Base-by-base conservation (phyloP, 2,797 vertebrate species). In the Loris lydekkerianus region DNA sequence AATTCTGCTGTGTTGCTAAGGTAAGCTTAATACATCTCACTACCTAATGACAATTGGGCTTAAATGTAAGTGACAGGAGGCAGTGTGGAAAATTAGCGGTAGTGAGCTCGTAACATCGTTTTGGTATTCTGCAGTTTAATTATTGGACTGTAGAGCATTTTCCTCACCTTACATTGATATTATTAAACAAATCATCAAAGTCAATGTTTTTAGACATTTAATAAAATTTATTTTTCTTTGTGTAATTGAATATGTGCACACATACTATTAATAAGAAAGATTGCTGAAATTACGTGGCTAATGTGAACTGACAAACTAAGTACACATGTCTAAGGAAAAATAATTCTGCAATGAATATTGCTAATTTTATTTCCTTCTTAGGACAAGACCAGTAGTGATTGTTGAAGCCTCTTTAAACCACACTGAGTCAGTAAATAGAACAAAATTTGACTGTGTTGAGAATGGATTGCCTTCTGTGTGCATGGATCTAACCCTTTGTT, bases 1-100 rank as follows among this genome's bases (percentile, higher is more conserved):
- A 98, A 99, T 97, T 98, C 99, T 53, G 99, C 99, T 14, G 99
- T 99, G 85, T 97, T 99, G 93, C 98, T 99, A 96, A 99, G 99
- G 99, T 99, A 98, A 99, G 98, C 95, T 7, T 94, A 77, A 81
- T 96, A 15, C 0, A 0, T 98, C 96, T 97, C 63, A 87, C 23
- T 94, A 34, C 76, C 97, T 95, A 94, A 94, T 95, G 94, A 95
- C 78, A 73, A 46, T 61, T 63, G 27, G 77, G 34, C 58, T 83
- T 96, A 97, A 96, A 80, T 96, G 14, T 83, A 77, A 96, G 95
- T 95, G 92, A 97, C 73, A 75, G 87, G 77, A 77, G 85, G 37
- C 18, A 89, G 7, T 95, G 96, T 90, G 86, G 84, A 82, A 98
- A 96, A 60, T 46, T 37, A 70, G 2, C 77, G 61, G 70, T 97